Base-by-base conservation (phyloP, 2,113 vertebrate species). In the Clinocottus analis region DNA sequence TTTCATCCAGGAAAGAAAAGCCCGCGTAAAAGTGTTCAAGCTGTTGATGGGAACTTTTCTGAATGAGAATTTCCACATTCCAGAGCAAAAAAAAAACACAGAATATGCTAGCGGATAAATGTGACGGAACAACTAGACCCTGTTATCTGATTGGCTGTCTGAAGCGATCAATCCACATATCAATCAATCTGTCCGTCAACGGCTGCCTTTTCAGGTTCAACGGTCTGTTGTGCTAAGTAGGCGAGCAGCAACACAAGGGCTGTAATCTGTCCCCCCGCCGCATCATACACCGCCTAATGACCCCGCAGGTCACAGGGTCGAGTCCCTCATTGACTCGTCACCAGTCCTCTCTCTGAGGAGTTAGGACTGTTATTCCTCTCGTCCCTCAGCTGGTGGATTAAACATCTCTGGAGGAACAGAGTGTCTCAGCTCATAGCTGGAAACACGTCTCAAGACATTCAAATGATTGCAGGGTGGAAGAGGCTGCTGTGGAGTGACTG, bases 31-130 rank as follows among this genome's bases (percentile, higher is more conserved):
- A 58, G 21, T 53, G 10, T 53, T 79, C 43, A 75, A 49, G 56
- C 77, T 69, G 70, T 31, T 35, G 89, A 94, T 95, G 94, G 95
- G 94, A 95, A 95, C 92, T 83, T 90, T 90, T 92, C 93, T 93
- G 72, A 76, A 84, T 96, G 93, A 94, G 92, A 77, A 80, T 91
- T 84, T 84, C 79, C 67, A 84, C 85, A 92, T 90, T 91, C 86
- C 86, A 67, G 37, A 70, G 76, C n/a, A 51, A 67, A 70, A 77
- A 61, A 35, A 31, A 17, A 41, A 55, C 16, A 47, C n/a, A n/a
- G 59, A 45, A 61, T 31, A 58, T 29, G 47, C 12, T n/a, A 16
- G 17, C 5, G 0, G 25, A 63, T 6, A 74, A 23, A 12, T 37
- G 33, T 37, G 31, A 41, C 21, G 19, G 3, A 43, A 43, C 29